Evolutionary conservation across 2,113 vertebrate species (phyloP).

Genomic region (Actenoides hombroni): DNA sequence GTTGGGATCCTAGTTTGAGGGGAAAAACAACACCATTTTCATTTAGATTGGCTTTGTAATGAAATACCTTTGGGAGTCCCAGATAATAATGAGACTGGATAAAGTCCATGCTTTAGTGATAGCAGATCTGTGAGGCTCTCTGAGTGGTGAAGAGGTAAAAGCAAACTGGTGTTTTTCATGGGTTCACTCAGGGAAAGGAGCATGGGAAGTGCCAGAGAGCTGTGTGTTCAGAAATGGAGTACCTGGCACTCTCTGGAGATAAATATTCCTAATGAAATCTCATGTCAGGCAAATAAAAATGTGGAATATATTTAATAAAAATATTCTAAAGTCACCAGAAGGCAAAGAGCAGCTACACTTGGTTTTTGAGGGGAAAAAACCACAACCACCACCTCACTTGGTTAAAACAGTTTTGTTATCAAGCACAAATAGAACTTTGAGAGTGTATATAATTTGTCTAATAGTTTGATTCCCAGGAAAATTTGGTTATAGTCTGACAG

Average conservation of each 20-base stretch:
- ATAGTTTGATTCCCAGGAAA: not conserved
- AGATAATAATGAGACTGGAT: not conserved
- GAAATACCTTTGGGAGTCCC: not conserved
- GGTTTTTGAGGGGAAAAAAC: not conserved
- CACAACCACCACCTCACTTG: too few species aligned
- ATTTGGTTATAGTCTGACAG: not conserved
- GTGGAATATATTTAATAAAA: not conserved
- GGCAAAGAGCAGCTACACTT: not conserved
- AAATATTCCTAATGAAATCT: not conserved
- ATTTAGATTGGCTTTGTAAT: not conserved
- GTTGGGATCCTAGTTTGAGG: not conserved
- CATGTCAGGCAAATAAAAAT: not conserved
- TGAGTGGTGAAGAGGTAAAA: not conserved
- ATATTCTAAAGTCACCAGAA: not conserved
- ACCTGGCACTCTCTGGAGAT: not conserved
- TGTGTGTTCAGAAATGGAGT: not conserved
- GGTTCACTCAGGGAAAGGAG: accelerated
- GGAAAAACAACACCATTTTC: not conserved
- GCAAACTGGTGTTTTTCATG: not conserved
- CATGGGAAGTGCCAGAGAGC: accelerated
- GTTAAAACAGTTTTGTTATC: not conserved
- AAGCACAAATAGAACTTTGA: not conserved
- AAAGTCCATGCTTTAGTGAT: not conserved
- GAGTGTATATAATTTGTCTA: not conserved
- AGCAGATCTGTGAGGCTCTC: not conserved